A percentile compares a stretch with the other conserved stretches of the same genome.
These are phyloP conservation scores for Merops nubicus DNA, from an alignment of 2,113 vertebrate genomes.

Conservation along the genomic window DNA sequence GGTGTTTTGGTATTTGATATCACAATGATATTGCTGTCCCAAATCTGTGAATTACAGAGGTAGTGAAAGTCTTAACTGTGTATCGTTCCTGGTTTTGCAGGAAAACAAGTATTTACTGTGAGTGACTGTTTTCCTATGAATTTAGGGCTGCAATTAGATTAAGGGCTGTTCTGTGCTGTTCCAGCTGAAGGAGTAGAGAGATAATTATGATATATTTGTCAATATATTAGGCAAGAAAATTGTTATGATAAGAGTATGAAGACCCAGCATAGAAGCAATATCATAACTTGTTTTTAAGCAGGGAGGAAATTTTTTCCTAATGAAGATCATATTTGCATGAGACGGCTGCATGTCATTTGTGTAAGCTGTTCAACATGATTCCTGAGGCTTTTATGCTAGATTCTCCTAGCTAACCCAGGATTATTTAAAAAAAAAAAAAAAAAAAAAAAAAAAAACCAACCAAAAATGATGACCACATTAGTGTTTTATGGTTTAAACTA, in stretches of 20 bases:
- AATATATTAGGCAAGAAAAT: not conserved
- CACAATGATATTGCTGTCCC: not conserved
- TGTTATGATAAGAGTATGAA: not conserved
- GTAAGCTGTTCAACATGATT: not conserved
- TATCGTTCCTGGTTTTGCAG: not conserved
- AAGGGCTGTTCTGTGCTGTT: constrained; percentile 1
- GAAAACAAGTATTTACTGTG: not conserved
- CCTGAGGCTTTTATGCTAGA: not conserved
- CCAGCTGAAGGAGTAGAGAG: constrained; percentile 27
- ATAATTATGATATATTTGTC: constrained; percentile 33
- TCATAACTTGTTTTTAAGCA: not conserved
- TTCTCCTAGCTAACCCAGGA: not conserved
- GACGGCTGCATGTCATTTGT: not conserved
- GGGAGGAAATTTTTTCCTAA: not conserved
- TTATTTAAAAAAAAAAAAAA: not conserved
- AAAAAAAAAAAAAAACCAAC: too few species aligned
- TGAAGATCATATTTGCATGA: not conserved
- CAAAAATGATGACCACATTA: not conserved
- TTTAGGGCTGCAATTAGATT: constrained; percentile 34
- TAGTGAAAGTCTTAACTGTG: not conserved
- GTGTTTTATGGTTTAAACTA: not conserved
- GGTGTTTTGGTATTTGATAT: not conserved
- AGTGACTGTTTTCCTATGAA: constrained; percentile 18
- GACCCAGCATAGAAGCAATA: not conserved
- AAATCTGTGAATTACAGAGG: not conserved